Conservation (phyloP, 1,140 invertebrate species). For the Cecropterus lyciades region DNA sequence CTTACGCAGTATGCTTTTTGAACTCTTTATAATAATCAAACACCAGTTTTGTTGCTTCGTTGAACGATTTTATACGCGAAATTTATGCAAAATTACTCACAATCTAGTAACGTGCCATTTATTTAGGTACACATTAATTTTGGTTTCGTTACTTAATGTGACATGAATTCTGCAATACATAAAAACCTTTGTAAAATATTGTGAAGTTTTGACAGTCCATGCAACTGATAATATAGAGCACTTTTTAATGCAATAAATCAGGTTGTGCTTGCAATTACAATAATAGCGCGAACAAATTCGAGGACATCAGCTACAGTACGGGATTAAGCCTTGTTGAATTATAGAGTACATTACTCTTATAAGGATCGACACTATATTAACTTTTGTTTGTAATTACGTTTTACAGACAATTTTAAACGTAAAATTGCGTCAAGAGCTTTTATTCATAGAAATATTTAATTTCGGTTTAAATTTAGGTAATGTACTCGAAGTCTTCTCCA, state of each 20-base stretch:
- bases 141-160: slow-evolving; percentile 1
- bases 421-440: too few species aligned
- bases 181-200: slow-evolving; percentile 3
- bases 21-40: background rate
- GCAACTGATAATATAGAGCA: background rate
- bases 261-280: background rate
- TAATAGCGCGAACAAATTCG: background rate
- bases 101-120: background rate
- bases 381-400: slow-evolving; percentile 1
- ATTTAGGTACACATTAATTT: slow-evolving; percentile 22
- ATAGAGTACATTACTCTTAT: background rate
- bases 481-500: too few species aligned
- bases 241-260: slow-evolving; percentile 1
- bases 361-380: background rate
- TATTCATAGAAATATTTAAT: too few species aligned
- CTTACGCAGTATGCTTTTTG: slow-evolving; percentile 2
- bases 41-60: background rate
- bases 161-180: background rate
- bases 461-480: too few species aligned
- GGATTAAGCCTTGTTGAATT: background rate
- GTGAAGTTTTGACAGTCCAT: slow-evolving; percentile 1
- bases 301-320: background rate
- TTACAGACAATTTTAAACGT: too few species aligned
- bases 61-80: slow-evolving; percentile 13
- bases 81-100: slow-evolving; percentile 9